Conservation (phyloP, 2,113 vertebrate species). For the Cyrtonyx montezumae region DNA sequence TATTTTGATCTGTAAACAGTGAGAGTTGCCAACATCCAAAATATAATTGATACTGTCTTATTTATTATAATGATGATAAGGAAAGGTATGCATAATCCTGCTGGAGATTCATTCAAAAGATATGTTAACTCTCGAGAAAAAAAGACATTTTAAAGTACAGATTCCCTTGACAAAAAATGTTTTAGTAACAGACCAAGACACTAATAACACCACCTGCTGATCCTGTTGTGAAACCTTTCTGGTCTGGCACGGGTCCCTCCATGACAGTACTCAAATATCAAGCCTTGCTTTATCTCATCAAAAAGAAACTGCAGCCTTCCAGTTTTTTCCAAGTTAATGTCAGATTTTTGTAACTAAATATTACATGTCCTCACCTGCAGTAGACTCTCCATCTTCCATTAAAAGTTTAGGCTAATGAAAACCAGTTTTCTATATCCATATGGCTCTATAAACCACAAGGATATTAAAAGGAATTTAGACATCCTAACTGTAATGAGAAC, state of each 20-base stretch:
- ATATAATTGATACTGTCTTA: neutral
- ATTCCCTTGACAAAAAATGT: neutral
- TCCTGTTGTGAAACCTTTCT: neutral
- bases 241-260: neutral
- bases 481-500: neutral
- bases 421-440: accelerated
- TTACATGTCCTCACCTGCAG: neutral
- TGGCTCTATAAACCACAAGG: neutral
- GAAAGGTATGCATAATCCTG: neutral
- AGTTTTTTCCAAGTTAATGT: neutral
- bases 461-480: neutral
- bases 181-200: neutral
- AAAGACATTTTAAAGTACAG: neutral
- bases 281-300: neutral
- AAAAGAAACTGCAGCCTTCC: neutral
- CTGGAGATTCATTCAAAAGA: neutral
- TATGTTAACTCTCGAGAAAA: neutral
- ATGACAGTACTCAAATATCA: neutral
- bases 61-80: neutral
- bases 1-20: neutral
- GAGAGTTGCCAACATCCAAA: neutral
- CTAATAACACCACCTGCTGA: neutral
- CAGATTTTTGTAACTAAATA: neutral
- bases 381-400: neutral
- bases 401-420: neutral